Evolutionary conservation across 2,797 vertebrate genomes (phyloP).

Genomic region (Nasua narica): DNA sequence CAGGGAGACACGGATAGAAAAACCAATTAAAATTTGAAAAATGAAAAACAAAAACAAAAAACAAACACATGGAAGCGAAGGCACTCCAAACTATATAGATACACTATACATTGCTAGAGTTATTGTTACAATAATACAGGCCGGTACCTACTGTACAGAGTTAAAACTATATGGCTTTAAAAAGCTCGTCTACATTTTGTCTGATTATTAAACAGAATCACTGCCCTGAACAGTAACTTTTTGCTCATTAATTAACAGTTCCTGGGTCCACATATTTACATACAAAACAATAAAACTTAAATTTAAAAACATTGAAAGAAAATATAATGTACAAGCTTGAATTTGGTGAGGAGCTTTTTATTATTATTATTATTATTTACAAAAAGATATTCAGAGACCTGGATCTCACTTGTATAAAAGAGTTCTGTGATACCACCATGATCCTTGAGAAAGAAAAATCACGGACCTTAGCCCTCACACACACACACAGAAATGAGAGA

Average conservation of each 20-base stretch:
- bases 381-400: conserved; percentile 85
- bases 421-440: conserved; percentile 81
- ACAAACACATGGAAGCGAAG: conserved; percentile 96
- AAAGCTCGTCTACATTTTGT: conserved; percentile 97
- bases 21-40: conserved; percentile 77
- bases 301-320: conserved; percentile 85
- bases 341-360: conserved; percentile 95
- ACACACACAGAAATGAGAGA: conserved; percentile 57
- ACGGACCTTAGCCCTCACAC: conserved; percentile 64
- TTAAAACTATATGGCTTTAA: conserved; percentile 99
- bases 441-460: conserved; percentile 80
- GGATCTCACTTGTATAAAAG: conserved; percentile 86
- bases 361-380: conserved; percentile 83
- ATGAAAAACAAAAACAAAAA: conserved; percentile 79
- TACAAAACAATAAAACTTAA: conserved; percentile 91
- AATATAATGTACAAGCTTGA: conserved; percentile 91
- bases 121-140: conserved; percentile 99
- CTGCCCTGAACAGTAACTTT: conserved; percentile 96
- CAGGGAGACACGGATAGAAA: conserved; percentile 49
- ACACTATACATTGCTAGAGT: conserved; percentile 99
- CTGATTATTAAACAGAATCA: conserved; percentile 93
- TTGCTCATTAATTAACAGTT: conserved; percentile 98
- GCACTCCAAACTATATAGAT: conserved; percentile 99
- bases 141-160: conserved; percentile 98
- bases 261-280: conserved; percentile 98